These are phyloP conservation scores for Microdon myrmicae DNA, from an alignment of 2,888 invertebrate species.

Conservation along the genomic window DNA sequence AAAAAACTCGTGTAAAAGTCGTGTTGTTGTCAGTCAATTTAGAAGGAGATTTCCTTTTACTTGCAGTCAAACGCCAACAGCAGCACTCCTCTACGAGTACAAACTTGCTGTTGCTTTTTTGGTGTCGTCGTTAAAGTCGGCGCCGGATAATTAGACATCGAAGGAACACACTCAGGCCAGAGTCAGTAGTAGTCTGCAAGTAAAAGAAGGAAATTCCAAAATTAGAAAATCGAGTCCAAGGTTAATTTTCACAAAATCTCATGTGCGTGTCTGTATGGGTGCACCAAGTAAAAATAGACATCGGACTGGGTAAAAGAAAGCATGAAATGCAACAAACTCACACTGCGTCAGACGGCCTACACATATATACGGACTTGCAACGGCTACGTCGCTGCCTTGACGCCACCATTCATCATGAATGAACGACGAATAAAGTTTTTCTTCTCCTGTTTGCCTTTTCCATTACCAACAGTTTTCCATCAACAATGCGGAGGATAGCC, in stretches of 20 bases:
- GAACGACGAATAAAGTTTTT: constrained; percentile 41
- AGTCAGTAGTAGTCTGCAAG: constrained; percentile 33
- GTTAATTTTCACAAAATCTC: constrained; percentile 48
- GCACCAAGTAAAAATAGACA: constrained; percentile 36
- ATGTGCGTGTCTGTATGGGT: constrained; percentile 13
- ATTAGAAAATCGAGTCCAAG: constrained; percentile 52
- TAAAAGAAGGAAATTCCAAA: constrained; percentile 38
- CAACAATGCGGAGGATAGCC: no score
- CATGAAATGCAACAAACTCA: constrained; percentile 11
- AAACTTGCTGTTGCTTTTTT: constrained; percentile 16
- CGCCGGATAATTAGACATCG: constrained; percentile 54
- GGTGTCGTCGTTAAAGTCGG: constrained; percentile 50
- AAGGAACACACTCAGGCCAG: constrained; percentile 39
- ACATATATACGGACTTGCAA: constrained; percentile 8
- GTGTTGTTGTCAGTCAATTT: constrained; percentile 47
- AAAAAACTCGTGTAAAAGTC: constrained; percentile 26
- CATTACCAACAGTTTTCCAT: no score
- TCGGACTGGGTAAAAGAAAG: constrained; percentile 7
- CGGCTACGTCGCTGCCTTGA: constrained; percentile 38
- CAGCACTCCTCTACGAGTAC: constrained; percentile 24
- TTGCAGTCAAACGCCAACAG: constrained; percentile 39
- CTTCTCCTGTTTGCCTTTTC: no score
- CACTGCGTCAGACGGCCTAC: constrained; percentile 16
- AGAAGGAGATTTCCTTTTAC: constrained; percentile 36
- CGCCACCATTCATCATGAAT: constrained; percentile 51